Conservation (phyloP, 2,113 vertebrate species). For the Origma solitaria region DNA sequence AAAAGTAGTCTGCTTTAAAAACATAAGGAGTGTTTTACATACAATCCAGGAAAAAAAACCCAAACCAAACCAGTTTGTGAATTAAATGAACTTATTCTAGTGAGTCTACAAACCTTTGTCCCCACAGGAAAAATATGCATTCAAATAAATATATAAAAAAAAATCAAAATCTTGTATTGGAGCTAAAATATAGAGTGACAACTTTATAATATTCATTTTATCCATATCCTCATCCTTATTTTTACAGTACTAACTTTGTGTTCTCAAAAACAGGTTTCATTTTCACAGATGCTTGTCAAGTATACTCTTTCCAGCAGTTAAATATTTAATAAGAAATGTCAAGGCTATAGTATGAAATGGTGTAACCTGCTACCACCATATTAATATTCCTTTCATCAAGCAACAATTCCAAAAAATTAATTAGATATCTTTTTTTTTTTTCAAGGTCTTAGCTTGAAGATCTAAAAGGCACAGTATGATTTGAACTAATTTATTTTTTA, state of each 20-base stretch:
- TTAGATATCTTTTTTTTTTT: not conserved
- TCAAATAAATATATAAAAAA: not conserved
- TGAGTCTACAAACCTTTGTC: not conserved
- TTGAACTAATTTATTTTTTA: not conserved
- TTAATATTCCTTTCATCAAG: not conserved
- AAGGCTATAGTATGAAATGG: not conserved
- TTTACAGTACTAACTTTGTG: not conserved
- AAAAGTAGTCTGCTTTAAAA: not conserved
- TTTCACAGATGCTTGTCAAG: not conserved
- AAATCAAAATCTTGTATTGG: not conserved
- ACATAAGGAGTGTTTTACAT: not conserved
- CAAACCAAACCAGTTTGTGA: not conserved
- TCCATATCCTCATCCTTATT: not conserved
- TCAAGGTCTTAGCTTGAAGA: not conserved
- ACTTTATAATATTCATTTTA: not conserved
- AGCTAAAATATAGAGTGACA: not conserved
- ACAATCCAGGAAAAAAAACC: rapidly evolving
- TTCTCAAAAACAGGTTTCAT: not conserved
- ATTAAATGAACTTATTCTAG: not conserved
- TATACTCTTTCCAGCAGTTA: not conserved
- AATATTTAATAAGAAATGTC: not conserved
- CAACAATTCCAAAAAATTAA: not conserved
- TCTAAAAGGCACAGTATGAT: not conserved
- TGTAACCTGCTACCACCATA: not conserved
- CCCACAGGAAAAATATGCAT: not conserved